phyloP scores from a whole-genome alignment of 37 sponge, comb jelly and placozoan genomes.

The Cladorhizidae sp. region DNA sequence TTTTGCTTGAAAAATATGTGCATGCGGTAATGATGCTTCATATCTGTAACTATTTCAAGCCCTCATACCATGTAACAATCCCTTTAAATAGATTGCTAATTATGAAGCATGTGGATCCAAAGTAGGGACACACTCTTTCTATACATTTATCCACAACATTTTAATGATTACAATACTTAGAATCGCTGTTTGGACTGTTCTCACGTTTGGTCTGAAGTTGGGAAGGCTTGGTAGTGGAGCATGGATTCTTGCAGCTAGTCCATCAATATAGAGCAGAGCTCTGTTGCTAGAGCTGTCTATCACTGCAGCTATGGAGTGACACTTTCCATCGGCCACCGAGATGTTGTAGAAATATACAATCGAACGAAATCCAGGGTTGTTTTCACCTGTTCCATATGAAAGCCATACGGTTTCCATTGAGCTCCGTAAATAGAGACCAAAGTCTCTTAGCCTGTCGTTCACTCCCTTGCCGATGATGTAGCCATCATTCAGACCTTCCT shows the following conservation, averaged over 20 bases:
- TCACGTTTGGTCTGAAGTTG: slow-evolving; percentile 64
- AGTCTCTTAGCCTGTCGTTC: slow-evolving; percentile 63
- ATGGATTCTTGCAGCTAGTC: slow-evolving; percentile 24
- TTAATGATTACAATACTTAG: not conserved
- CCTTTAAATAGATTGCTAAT: no score
- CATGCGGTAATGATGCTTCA: no score
- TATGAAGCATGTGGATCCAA: no score
- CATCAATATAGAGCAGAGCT: slow-evolving; percentile 76
- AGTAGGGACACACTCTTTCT: no score
- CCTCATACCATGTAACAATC: no score
- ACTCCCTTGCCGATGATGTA: slow-evolving; percentile 78
- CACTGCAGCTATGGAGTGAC: slow-evolving; percentile 64
- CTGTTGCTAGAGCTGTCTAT: slow-evolving; percentile 60
- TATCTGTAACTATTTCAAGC: no score
- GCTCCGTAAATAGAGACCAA: slow-evolving; percentile 75
- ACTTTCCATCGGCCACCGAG: slow-evolving; percentile 55
- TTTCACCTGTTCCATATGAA: slow-evolving; percentile 57
- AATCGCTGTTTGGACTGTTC: no score
- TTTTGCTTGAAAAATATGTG: no score
- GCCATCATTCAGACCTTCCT: slow-evolving; percentile 68
- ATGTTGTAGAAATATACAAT: slow-evolving; percentile 62
- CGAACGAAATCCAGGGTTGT: slow-evolving; percentile 46
- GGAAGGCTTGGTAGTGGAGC: slow-evolving; percentile 40
- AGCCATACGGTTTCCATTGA: slow-evolving; percentile 50
- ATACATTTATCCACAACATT: not conserved